phyloP scores from a whole-genome alignment of 2,888 invertebrate species.

The Altica lythri region DNA sequence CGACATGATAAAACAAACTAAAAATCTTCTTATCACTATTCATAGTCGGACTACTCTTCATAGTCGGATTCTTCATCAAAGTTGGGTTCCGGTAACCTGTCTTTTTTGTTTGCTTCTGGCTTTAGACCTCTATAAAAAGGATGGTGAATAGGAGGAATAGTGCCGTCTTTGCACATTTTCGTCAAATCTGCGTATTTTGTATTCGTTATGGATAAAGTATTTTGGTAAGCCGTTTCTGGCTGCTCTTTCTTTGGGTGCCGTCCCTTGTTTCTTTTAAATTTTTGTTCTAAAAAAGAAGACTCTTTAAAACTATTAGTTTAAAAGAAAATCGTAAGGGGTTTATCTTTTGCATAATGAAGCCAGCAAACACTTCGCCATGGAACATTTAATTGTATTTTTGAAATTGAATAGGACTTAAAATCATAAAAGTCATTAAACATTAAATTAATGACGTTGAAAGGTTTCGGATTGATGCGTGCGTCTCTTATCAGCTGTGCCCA shows the following conservation, averaged over 20 bases:
- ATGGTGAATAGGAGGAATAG: no score
- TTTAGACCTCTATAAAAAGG: no score
- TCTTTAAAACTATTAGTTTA: no score
- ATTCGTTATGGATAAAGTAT: no score
- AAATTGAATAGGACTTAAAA: neutral
- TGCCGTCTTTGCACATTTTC: neutral
- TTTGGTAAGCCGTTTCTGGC: neutral
- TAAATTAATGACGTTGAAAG: conserved; percentile 31
- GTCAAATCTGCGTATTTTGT: neutral
- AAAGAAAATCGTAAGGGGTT: neutral
- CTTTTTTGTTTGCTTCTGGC: no score
- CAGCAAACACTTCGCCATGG: neutral
- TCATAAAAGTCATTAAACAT: neutral
- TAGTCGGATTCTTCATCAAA: neutral
- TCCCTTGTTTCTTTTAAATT: neutral
- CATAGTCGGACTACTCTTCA: no score
- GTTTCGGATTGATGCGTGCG: conserved; percentile 30
- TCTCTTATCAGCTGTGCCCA: conserved; percentile 38
- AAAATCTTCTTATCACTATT: no score
- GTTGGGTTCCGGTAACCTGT: neutral
- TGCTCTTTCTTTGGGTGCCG: neutral
- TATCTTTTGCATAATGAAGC: neutral
- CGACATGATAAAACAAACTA: neutral
- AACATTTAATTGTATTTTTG: neutral
- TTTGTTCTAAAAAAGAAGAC: no score